A percentile compares a stretch with the other conserved stretches of the same genome.
These are phyloP conservation scores for Drosophila kurseongensis DNA, from an alignment of 1,140 invertebrate species.

Conservation along the genomic window DNA sequence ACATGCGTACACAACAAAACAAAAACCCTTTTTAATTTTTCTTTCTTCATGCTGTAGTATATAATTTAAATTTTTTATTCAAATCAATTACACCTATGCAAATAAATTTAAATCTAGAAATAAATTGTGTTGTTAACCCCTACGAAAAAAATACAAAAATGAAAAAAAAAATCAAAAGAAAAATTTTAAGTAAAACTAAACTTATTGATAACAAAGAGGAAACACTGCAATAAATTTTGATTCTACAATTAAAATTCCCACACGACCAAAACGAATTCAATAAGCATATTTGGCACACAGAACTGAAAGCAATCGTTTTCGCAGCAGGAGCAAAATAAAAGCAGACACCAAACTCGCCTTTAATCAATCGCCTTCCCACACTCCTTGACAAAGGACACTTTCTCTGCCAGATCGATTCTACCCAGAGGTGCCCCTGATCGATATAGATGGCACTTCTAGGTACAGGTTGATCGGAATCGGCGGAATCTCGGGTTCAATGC, in stretches of 20 bases:
- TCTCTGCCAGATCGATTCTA: conserved; percentile 10
- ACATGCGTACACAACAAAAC: conserved; percentile 48
- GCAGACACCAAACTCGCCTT: conserved; percentile 40
- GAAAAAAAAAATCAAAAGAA: conserved; percentile 35
- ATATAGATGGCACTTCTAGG: conserved; percentile 1
- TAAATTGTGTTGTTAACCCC: conserved; percentile 75
- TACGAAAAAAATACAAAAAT: conserved; percentile 41
- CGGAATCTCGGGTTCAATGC: conserved; percentile 20
- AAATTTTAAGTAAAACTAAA: conserved; percentile 50
- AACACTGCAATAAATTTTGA: conserved; percentile 65
- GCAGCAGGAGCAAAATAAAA: conserved; percentile 31
- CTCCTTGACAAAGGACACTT: not conserved
- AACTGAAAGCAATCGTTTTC: conserved; percentile 34
- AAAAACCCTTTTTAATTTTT: conserved; percentile 59
- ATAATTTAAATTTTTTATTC: conserved; percentile 70
- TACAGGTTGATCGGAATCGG: conserved; percentile 19
- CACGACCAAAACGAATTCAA: conserved; percentile 35
- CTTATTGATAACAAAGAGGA: conserved; percentile 37
- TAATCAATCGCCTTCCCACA: conserved; percentile 24
- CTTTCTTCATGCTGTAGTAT: conserved; percentile 66
- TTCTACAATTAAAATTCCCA: conserved; percentile 45
- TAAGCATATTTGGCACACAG: conserved; percentile 33
- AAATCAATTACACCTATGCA: conserved; percentile 64
- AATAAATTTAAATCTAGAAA: conserved; percentile 57
- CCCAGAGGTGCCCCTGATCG: not conserved